phyloP scores from a whole-genome alignment of 2,888 invertebrate genomes.

The Ariolimax columbianus region DNA sequence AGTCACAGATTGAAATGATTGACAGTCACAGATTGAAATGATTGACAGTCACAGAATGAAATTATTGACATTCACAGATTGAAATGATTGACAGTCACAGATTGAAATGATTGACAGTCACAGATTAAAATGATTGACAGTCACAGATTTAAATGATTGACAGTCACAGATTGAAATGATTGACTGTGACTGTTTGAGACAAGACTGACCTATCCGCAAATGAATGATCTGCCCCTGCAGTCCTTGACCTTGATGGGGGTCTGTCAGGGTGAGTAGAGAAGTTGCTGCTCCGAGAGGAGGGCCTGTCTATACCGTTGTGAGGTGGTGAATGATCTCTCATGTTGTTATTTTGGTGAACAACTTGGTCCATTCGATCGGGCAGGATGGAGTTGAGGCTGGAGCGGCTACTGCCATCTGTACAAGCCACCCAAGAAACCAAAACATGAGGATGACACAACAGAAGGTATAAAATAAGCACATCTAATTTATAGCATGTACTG shows the following conservation, averaged over 20 bases:
- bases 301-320: constrained; percentile 16
- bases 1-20: too few species aligned
- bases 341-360: constrained; percentile 11
- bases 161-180: too few species aligned
- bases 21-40: too few species aligned
- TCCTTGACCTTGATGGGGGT: constrained; percentile 31
- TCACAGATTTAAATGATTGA: too few species aligned
- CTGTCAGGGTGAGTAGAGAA: constrained; percentile 22
- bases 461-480: too few species aligned
- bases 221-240: constrained; percentile 22
- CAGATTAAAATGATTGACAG: too few species aligned
- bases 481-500: too few species aligned
- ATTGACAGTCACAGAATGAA: too few species aligned
- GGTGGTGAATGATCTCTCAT: not conserved
- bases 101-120: too few species aligned
- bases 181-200: too few species aligned
- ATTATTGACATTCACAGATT: too few species aligned
- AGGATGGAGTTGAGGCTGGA: constrained; percentile 50
- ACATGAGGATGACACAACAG: not conserved
- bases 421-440: not conserved
- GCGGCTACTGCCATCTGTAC: constrained; percentile 48
- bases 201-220: constrained; percentile 36
- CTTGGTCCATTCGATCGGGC: constrained; percentile 47
- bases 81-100: too few species aligned
- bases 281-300: constrained; percentile 29